A percentile compares a stretch with the other conserved stretches of the same genome.
phyloP scores from a whole-genome alignment of 2,113 vertebrate genomes.

The Dromas ardeola region DNA sequence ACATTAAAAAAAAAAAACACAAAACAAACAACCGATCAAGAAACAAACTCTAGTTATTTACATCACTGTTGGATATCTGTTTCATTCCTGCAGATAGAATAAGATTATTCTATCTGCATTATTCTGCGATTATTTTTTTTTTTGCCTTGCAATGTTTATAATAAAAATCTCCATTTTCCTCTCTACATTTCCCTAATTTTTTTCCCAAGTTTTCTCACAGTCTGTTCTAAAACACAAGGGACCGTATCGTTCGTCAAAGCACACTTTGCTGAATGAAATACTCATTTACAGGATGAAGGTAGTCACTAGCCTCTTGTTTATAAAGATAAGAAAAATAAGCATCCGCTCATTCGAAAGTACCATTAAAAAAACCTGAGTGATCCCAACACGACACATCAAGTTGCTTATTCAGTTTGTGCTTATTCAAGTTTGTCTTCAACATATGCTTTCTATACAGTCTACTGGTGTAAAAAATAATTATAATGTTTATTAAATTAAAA shows the following conservation, averaged over 20 bases:
- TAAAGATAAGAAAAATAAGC: background rate
- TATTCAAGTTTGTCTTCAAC: slow-evolving; percentile 22
- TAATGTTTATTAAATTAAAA: slow-evolving; percentile 73
- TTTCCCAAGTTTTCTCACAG: background rate
- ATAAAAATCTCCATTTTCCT: background rate
- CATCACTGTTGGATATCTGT: background rate
- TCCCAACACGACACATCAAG: background rate
- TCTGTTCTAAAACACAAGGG: background rate
- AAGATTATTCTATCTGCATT: too few relatives aligned
- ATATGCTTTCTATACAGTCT: slow-evolving; percentile 57
- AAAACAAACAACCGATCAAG: background rate
- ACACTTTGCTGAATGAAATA: background rate
- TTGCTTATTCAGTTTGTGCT: background rate
- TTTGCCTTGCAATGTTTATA: background rate
- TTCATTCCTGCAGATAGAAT: background rate
- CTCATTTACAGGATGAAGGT: background rate
- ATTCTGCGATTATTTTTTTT: background rate
- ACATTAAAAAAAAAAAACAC: too few relatives aligned
- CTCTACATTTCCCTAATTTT: background rate
- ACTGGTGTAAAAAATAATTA: slow-evolving; percentile 65
- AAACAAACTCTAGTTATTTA: background rate
- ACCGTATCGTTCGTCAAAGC: background rate
- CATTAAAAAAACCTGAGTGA: background rate
- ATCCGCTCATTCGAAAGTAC: background rate
- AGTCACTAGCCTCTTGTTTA: background rate